A percentile compares a stretch with the other conserved stretches of the same genome.
phyloP scores from a whole-genome alignment of 2,113 vertebrate genomes.

The Porphyrio hochstetteri region DNA sequence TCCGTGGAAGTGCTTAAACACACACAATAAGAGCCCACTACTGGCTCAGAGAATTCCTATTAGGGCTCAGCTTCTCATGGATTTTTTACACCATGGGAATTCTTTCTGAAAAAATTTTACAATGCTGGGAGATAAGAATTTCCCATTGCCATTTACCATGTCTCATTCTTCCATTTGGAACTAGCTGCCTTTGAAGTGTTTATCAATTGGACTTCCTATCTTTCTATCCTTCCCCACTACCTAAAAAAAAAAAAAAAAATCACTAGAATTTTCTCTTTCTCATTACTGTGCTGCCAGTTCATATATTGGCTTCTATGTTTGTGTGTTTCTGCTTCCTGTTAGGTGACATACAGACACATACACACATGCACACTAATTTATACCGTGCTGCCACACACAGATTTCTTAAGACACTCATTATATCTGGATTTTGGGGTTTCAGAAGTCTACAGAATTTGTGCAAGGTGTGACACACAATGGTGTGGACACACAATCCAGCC shows the following conservation, averaged over 20 bases:
- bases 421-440: background rate
- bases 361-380: background rate
- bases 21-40: slow-evolving; percentile 17
- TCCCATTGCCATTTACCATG: background rate
- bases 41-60: slow-evolving; percentile 29
- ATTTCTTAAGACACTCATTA: background rate
- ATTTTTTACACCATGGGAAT: slow-evolving; percentile 20
- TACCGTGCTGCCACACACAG: background rate
- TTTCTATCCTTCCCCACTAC: background rate
- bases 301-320: background rate
- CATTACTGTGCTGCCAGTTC: background rate
- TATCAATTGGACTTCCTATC: background rate
- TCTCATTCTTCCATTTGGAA: background rate
- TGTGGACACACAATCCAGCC: background rate
- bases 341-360: background rate
- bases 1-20: slow-evolving; percentile 35
- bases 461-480: background rate
- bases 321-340: background rate
- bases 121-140: background rate
- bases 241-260: background rate
- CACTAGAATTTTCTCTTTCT: background rate
- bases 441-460: background rate
- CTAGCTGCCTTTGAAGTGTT: background rate
- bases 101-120: slow-evolving; percentile 28
- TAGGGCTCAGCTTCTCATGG: slow-evolving; percentile 15